These are phyloP conservation scores for Papio anubis DNA, from an alignment of 2,113 vertebrate genomes.

Conservation along the genomic window DNA sequence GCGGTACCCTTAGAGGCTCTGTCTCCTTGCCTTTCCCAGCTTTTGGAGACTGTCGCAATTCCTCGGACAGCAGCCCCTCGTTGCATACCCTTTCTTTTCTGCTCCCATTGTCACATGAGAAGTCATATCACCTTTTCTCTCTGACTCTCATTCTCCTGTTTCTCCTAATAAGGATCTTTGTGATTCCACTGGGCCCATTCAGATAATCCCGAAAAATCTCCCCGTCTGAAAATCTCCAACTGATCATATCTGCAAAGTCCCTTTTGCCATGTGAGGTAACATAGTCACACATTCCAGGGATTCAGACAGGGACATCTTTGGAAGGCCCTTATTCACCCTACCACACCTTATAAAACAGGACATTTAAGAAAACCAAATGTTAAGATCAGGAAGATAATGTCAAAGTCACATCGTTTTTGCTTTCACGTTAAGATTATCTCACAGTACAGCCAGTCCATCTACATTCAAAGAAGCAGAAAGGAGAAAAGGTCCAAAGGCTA, in stretches of 20 bases:
- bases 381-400: not conserved
- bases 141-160: not conserved
- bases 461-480: not conserved
- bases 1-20: not conserved
- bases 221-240: not conserved
- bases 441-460: not conserved
- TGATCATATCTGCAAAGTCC: not conserved
- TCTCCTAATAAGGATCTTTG: not conserved
- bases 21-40: not conserved
- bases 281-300: not conserved
- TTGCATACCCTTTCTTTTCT: not conserved
- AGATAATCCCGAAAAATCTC: not conserved
- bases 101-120: not conserved
- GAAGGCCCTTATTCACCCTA: not conserved
- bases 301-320: not conserved
- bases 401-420: not conserved
- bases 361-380: not conserved
- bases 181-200: not conserved
- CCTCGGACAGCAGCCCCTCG: not conserved
- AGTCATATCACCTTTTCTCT: not conserved
- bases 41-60: not conserved
- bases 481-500: not conserved
- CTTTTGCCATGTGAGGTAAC: not conserved
- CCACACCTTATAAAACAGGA: slow-evolving; percentile 19
- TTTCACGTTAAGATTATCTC: not conserved